Conservation (phyloP, 2,888 invertebrate species). For the Schrankia costaestrigalis region DNA sequence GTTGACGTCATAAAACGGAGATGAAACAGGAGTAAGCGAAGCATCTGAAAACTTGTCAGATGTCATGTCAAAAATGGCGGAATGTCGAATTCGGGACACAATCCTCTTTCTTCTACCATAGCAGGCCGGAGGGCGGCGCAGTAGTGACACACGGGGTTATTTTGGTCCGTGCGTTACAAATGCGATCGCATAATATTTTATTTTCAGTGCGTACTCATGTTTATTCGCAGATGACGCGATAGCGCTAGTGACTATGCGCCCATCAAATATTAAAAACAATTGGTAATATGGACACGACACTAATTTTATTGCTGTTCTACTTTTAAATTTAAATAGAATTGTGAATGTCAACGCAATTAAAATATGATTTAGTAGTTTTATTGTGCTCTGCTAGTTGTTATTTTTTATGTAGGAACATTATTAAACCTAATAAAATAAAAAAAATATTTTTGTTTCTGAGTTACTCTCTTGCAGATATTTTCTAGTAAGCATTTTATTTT, state of each 20-base stretch:
- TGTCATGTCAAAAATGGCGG: background rate
- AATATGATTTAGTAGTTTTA: background rate
- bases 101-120: conserved; percentile 28
- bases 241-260: conserved; percentile 34
- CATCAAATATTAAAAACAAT: conserved; percentile 48
- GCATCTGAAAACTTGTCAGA: no score
- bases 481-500: no score
- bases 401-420: background rate
- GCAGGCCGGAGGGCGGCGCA: conserved; percentile 36
- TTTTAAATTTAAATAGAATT: conserved; percentile 12
- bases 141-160: conserved; percentile 64
- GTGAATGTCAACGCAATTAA: conserved; percentile 6
- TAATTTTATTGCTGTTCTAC: conserved; percentile 12
- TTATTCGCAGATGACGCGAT: conserved; percentile 65
- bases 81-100: conserved; percentile 9
- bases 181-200: conserved; percentile 74
- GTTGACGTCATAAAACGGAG: no score
- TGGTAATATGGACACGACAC: conserved; percentile 27
- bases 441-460: no score
- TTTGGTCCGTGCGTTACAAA: conserved; percentile 63
- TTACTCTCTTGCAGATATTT: no score
- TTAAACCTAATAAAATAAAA: no score
- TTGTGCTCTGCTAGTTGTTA: background rate
- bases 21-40: no score
- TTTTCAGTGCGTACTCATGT: conserved; percentile 72